These are phyloP conservation scores for Drosophila nigrodunni DNA, from an alignment of 1,140 invertebrate genomes.

Conservation along the genomic window DNA sequence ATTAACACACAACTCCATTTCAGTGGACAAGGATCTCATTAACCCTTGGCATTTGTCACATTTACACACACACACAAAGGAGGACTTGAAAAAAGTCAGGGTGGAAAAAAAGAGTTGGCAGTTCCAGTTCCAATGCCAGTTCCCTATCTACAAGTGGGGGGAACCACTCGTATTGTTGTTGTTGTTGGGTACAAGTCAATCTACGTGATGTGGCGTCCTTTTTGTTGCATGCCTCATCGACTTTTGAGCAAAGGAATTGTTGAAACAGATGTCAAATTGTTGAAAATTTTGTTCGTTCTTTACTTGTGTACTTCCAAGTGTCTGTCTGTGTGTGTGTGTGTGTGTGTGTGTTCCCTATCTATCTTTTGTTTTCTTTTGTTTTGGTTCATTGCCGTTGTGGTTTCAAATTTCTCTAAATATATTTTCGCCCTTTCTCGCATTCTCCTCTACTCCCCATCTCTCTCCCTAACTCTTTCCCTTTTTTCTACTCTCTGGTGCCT, in stretches of 20 bases:
- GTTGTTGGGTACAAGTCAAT: conserved; percentile 68
- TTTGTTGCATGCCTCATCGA: conserved; percentile 49
- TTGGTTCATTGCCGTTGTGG: conserved; percentile 78
- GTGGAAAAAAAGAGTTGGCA: conserved; percentile 7
- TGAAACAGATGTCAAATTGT: conserved; percentile 83
- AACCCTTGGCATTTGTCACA: conserved; percentile 80
- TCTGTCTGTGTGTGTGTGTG: conserved; percentile 34
- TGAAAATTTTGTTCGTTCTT: conserved; percentile 55
- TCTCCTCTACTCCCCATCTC: background rate
- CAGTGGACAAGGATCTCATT: conserved; percentile 63
- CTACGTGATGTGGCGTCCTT: conserved; percentile 69
- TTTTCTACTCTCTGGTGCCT: background rate
- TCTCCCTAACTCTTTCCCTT: too few relatives aligned
- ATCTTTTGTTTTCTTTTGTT: conserved; percentile 71
- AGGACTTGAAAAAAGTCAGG: background rate
- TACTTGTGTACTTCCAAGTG: conserved; percentile 61
- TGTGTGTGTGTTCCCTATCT: conserved; percentile 13
- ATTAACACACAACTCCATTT: conserved; percentile 77
- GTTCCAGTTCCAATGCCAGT: conserved; percentile 17
- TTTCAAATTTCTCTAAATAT: conserved; percentile 74
- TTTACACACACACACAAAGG: conserved; percentile 16
- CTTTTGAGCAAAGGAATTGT: conserved; percentile 45
- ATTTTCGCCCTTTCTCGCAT: conserved; percentile 19
- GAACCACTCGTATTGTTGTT: conserved; percentile 7
- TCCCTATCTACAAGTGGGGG: background rate